phyloP scores from a whole-genome alignment of 2,797 vertebrate species.

The Acrocephalus scirpaceus region DNA sequence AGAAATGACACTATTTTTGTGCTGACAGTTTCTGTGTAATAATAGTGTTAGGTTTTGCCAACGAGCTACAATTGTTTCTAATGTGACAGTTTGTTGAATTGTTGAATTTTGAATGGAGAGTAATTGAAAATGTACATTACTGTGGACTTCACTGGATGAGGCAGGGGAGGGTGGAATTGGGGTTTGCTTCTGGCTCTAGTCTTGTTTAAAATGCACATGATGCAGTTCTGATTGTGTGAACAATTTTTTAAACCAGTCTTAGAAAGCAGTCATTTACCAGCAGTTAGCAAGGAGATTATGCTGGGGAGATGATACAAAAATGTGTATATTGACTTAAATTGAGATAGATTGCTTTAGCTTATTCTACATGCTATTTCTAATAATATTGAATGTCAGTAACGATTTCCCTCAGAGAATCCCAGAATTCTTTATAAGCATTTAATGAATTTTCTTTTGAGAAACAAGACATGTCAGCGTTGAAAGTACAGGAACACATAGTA shows the following conservation, averaged over 20 bases:
- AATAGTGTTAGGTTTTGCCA: slow-evolving; percentile 53
- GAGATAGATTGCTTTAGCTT: slow-evolving; percentile 46
- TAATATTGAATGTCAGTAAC: slow-evolving; percentile 12
- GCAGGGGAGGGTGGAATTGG: slow-evolving; percentile 29
- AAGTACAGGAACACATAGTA: neutral
- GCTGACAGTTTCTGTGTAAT: slow-evolving; percentile 59
- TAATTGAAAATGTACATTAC: slow-evolving; percentile 64
- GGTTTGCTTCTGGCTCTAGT: slow-evolving; percentile 39
- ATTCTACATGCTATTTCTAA: slow-evolving; percentile 25
- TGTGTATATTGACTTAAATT: slow-evolving; percentile 51
- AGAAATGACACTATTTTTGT: slow-evolving; percentile 45
- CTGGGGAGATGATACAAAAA: slow-evolving; percentile 28
- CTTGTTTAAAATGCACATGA: slow-evolving; percentile 48
- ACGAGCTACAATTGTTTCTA: slow-evolving; percentile 45
- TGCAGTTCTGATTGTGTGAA: slow-evolving; percentile 28
- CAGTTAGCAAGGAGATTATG: slow-evolving; percentile 46
- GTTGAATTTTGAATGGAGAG: slow-evolving; percentile 58
- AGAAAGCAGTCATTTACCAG: slow-evolving; percentile 32
- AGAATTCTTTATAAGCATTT: slow-evolving; percentile 21
- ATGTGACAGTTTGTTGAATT: slow-evolving; percentile 62
- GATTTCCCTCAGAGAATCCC: neutral
- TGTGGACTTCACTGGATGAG: slow-evolving; percentile 26
- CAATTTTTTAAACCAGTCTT: slow-evolving; percentile 39
- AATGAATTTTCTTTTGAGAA: slow-evolving; percentile 36
- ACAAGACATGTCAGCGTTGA: neutral